Percentiles rank a stretch among this genome's conserved stretches.
These are phyloP conservation scores for Stomatorhinus walkeri DNA, from an alignment of 2,797 vertebrate species.

Conservation along the genomic window DNA sequence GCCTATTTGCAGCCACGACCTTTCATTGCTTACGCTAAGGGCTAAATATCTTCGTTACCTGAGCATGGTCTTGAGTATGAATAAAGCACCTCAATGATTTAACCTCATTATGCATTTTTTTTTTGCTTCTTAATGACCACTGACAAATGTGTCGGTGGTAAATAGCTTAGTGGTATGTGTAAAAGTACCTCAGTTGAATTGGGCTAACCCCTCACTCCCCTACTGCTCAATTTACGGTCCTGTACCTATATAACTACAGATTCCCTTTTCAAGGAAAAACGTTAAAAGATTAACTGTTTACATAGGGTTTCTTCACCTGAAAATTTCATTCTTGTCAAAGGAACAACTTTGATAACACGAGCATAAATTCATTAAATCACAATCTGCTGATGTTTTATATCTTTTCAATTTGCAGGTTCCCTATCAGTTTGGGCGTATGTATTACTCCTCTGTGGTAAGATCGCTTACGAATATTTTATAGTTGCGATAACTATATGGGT, in stretches of 20 bases:
- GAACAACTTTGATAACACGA: not conserved
- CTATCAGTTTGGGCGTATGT: constrained; percentile 48
- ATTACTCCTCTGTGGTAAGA: constrained; percentile 71
- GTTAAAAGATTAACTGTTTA: not conserved
- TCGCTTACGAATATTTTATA: not conserved
- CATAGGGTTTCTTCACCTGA: not conserved
- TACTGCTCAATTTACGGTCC: not conserved
- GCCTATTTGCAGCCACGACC: not conserved
- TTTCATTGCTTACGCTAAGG: not conserved
- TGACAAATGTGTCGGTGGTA: not conserved
- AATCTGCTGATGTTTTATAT: constrained; percentile 1
- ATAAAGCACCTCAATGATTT: not conserved
- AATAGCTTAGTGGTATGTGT: not conserved
- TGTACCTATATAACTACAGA: not conserved
- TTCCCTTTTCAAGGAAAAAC: not conserved
- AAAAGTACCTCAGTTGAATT: not conserved
- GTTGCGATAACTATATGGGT: not conserved
- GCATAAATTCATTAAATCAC: not conserved
- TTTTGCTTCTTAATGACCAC: not conserved
- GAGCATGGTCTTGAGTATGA: not conserved
- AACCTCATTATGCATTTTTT: not conserved
- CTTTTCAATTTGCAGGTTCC: constrained; percentile 51
- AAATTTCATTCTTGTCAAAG: not conserved
- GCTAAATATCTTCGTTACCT: not conserved
- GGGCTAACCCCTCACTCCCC: not conserved